Percentiles rank a stretch among this genome's conserved stretches.
Conservation (phyloP, 92 coral and sea anemone species). For the Parazoanthus atlanticus region DNA sequence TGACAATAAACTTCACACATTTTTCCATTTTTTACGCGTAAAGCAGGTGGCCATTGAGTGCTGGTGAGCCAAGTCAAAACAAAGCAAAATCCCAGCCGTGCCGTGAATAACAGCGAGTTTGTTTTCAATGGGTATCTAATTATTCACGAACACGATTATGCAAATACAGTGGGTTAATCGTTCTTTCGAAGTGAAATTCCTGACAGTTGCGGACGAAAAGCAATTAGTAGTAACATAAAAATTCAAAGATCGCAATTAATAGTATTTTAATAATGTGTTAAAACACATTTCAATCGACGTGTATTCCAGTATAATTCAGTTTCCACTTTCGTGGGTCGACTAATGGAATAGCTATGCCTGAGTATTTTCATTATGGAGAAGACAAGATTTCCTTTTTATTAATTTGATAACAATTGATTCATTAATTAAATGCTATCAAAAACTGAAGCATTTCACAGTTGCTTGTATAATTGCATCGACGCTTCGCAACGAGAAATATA, state of each 20-base stretch:
- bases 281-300: not conserved
- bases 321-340: not conserved
- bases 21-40: not conserved
- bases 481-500: not conserved
- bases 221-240: not conserved
- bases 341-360: not conserved
- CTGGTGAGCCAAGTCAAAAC: not conserved
- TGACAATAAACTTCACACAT: too few relatives aligned
- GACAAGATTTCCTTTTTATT: not conserved
- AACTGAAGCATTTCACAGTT: not conserved
- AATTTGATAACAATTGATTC: not conserved
- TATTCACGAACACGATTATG: not conserved
- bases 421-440: slow-evolving; percentile 2
- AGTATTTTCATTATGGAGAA: not conserved
- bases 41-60: not conserved
- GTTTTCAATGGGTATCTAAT: not conserved
- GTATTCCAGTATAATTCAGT: too few relatives aligned
- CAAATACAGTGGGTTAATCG: too few relatives aligned
- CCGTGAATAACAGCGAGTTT: not conserved
- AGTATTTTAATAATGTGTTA: too few relatives aligned
- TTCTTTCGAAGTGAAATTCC: not conserved
- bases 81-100: not conserved
- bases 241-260: not conserved
- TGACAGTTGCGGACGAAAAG: not conserved
- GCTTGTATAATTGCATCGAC: not conserved